A percentile compares a stretch with the other conserved stretches of the same genome.
phyloP scores from a whole-genome alignment of 2,113 vertebrate species.

The Pionites leucogaster region DNA sequence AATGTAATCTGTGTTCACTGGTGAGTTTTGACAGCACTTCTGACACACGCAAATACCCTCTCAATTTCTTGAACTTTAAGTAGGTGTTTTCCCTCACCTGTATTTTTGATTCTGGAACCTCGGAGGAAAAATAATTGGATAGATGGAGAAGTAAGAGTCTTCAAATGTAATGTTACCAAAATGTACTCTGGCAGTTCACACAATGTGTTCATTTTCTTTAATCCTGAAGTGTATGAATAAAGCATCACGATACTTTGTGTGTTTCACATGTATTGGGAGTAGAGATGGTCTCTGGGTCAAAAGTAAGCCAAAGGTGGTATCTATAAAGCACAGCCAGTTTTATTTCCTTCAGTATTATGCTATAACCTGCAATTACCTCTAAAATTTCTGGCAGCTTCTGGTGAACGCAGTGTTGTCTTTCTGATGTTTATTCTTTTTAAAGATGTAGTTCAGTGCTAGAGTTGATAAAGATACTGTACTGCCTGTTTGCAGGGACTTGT shows the following conservation, averaged over 20 bases:
- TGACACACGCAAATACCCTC: background rate
- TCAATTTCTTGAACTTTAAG: background rate
- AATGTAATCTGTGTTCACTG: rapidly evolving
- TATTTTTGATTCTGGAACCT: background rate
- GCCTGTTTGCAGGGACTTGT: background rate
- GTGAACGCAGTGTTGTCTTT: background rate
- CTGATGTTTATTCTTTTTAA: background rate
- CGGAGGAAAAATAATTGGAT: constrained; percentile 26
- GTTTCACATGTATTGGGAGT: rapidly evolving
- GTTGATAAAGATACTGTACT: background rate
- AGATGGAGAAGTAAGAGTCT: background rate
- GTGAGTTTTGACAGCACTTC: background rate
- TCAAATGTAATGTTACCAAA: background rate
- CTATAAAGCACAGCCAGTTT: background rate
- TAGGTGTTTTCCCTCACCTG: background rate
- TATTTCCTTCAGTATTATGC: rapidly evolving
- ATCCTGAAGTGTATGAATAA: background rate
- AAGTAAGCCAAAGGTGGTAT: background rate
- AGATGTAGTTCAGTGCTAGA: rapidly evolving
- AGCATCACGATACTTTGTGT: background rate
- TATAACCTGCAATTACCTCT: background rate
- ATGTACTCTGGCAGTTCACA: background rate
- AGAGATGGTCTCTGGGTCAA: background rate
- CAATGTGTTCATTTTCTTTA: background rate
- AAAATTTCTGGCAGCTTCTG: background rate